Evolutionary conservation across 2,113 vertebrate genomes (phyloP).

Genomic region (Lontra canadensis): DNA sequence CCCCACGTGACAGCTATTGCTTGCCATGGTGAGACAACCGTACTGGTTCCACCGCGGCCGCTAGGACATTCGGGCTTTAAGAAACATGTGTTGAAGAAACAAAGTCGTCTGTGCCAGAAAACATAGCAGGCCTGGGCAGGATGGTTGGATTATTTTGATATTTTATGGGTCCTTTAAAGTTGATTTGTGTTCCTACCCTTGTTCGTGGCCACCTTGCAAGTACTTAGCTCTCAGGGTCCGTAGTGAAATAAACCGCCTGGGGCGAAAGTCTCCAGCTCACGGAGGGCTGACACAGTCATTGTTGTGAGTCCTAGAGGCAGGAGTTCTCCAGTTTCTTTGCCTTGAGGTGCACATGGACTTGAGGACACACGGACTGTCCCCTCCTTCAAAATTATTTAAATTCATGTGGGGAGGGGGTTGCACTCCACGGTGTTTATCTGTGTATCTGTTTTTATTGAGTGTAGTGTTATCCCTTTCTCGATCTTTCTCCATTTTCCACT

Average conservation of each 20-base stretch:
- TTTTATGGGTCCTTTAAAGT: not conserved
- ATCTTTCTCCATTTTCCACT: not conserved
- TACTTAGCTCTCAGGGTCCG: fast-evolving
- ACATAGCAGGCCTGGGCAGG: not conserved
- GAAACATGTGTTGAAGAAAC: not conserved
- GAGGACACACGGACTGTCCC: not conserved
- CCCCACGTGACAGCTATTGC: fast-evolving
- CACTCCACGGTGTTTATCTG: not conserved
- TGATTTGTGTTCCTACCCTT: not conserved
- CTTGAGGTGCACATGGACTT: too few species aligned
- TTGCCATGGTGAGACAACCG: fast-evolving
- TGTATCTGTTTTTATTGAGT: not conserved
- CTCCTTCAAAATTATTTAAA: not conserved
- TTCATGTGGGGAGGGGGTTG: not conserved
- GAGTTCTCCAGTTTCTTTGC: not conserved
- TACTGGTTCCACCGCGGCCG: fast-evolving
- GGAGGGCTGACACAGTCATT: not conserved
- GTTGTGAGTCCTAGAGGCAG: not conserved
- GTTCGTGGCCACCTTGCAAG: not conserved
- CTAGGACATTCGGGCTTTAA: not conserved
- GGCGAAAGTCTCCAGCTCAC: not conserved
- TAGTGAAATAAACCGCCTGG: not conserved
- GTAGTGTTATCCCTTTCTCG: not conserved
- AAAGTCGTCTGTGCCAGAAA: not conserved
- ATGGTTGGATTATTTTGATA: not conserved